phyloP scores from a whole-genome alignment of 2,797 vertebrate genomes.

The Coregonus suidteri region DNA sequence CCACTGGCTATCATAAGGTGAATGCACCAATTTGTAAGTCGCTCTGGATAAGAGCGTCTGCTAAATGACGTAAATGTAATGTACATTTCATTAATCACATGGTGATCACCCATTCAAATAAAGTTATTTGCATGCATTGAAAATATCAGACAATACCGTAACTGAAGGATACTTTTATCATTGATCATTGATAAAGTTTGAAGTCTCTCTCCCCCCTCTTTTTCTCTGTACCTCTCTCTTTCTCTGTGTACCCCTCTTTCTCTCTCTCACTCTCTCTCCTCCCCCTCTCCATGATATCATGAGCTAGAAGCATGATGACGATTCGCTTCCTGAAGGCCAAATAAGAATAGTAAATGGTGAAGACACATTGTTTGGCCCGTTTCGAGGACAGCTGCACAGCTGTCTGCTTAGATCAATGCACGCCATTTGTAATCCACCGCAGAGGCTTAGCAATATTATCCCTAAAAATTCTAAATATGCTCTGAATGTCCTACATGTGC shows the following conservation, averaged over 20 bases:
- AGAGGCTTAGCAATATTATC: conserved; percentile 28
- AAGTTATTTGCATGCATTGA: too few relatives aligned
- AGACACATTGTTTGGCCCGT: background rate
- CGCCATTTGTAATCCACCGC: conserved; percentile 35
- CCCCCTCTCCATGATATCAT: background rate
- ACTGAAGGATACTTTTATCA: too few relatives aligned
- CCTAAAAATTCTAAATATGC: conserved; percentile 17
- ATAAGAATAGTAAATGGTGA: background rate
- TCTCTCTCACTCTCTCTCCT: background rate
- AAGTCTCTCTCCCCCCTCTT: background rate
- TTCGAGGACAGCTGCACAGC: background rate
- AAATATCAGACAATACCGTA: too few relatives aligned
- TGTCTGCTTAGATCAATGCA: conserved; percentile 20
- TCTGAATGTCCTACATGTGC: conserved; percentile 8
- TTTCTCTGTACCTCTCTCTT: background rate
- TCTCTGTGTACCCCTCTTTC: background rate
- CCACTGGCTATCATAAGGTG: too few relatives aligned
- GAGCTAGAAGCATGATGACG: background rate
- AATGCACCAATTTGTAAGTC: too few relatives aligned
- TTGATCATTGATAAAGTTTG: too few relatives aligned
- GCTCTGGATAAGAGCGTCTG: too few relatives aligned
- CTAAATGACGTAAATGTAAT: too few relatives aligned
- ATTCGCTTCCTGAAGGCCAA: background rate
- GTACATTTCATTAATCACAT: too few relatives aligned
- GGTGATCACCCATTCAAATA: too few relatives aligned